Percentiles rank a stretch among this genome's conserved stretches.
phyloP scores from a whole-genome alignment of 2,888 invertebrate genomes.

The Cephus spinipes region DNA sequence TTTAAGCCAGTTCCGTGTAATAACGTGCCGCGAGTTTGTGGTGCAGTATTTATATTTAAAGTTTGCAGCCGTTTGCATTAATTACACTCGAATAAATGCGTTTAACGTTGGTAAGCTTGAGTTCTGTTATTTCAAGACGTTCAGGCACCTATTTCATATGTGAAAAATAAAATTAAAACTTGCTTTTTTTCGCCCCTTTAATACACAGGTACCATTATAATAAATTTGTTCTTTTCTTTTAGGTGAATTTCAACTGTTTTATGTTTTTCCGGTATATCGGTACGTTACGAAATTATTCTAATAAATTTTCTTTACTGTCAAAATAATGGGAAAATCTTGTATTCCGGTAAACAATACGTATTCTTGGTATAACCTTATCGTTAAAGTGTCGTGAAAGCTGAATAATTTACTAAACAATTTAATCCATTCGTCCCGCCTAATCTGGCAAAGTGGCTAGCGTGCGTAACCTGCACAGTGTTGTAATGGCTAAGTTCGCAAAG shows the following conservation, averaged over 20 bases:
- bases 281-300: not conserved
- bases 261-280: not conserved
- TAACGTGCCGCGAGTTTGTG: conserved; percentile 32
- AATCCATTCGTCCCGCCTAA: not conserved
- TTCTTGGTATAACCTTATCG: not conserved
- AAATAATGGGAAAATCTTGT: not conserved
- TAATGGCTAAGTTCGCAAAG: not conserved
- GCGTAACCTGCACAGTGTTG: not conserved
- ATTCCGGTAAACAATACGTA: not conserved
- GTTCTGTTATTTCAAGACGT: not conserved
- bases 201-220: not conserved
- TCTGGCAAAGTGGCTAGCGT: not conserved
- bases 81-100: conserved; percentile 36
- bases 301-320: not conserved
- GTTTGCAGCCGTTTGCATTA: conserved; percentile 40
- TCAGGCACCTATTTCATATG: not conserved
- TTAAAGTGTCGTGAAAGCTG: not conserved
- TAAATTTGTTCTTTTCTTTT: not conserved
- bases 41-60: conserved; percentile 40
- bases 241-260: not conserved
- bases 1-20: conserved; percentile 40
- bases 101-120: not conserved
- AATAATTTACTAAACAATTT: not conserved
- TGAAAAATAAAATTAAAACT: not conserved
- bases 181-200: too few relatives aligned